Evolutionary conservation across 1,140 invertebrate species (phyloP).

Genomic region (Coelopa frigida): DNA sequence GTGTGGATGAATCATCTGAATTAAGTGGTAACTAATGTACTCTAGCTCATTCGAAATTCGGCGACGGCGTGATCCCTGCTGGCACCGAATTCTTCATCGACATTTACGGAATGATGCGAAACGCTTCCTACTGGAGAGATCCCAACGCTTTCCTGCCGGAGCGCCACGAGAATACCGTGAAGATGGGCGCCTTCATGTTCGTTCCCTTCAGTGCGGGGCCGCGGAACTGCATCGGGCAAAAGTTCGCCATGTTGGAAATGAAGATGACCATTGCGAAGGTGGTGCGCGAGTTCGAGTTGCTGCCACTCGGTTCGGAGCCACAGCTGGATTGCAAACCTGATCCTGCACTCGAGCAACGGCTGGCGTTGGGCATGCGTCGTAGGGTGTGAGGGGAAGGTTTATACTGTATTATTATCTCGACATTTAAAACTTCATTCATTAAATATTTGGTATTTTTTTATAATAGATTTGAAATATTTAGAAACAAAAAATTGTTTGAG

Average conservation of each 20-base stretch:
- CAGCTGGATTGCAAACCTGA: too few relatives aligned
- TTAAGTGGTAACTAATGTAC: too few relatives aligned
- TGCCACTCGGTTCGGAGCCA: too few relatives aligned
- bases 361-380: too few relatives aligned
- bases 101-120: slow-evolving; percentile 30
- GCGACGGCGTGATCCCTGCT: slow-evolving; percentile 23
- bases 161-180: slow-evolving; percentile 46
- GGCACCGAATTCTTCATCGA: slow-evolving; percentile 26
- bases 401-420: too few relatives aligned
- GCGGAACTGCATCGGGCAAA: slow-evolving; percentile 61
- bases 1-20: too few relatives aligned
- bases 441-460: too few relatives aligned
- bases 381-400: too few relatives aligned
- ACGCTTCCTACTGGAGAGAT: slow-evolving; percentile 13
- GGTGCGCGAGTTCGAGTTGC: slow-evolving; percentile 35
- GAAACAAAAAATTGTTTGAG: too few relatives aligned
- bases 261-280: slow-evolving; percentile 38
- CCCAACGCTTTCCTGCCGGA: slow-evolving; percentile 54
- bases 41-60: slow-evolving; percentile 20
- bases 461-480: too few relatives aligned
- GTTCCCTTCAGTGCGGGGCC: slow-evolving; percentile 65
- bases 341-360: too few relatives aligned
- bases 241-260: slow-evolving; percentile 39
- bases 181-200: slow-evolving; percentile 49
- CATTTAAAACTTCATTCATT: too few relatives aligned